Evolutionary conservation across 2,797 vertebrate species (phyloP).

Genomic region (Champsocephalus esox): DNA sequence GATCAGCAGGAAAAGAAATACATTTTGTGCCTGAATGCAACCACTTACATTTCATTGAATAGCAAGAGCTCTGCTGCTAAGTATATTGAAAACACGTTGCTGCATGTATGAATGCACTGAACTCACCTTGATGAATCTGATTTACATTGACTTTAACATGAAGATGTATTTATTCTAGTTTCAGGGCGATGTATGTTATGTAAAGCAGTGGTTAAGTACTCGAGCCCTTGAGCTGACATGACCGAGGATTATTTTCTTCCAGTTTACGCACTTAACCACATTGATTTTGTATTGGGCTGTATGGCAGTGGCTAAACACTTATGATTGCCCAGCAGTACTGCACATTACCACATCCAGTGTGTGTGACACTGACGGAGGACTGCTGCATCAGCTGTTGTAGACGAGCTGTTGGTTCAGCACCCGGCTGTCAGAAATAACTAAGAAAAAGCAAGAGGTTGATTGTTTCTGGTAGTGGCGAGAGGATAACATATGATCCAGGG

Average conservation of each 20-base stretch:
- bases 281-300: constrained; percentile 9
- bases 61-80: no score
- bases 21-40: no score
- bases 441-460: constrained; percentile 4
- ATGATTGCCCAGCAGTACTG: constrained; percentile 11
- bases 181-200: neutral
- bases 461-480: neutral
- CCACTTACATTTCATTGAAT: no score
- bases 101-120: neutral
- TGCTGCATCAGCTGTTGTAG: constrained; percentile 33
- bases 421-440: constrained; percentile 33
- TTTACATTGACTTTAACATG: neutral
- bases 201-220: neutral
- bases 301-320: neutral
- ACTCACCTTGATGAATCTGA: constrained; percentile 7
- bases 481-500: neutral
- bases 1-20: no score
- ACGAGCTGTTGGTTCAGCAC: constrained; percentile 44
- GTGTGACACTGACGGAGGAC: constrained; percentile 24
- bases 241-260: neutral
- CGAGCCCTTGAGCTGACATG: neutral
- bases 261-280: neutral
- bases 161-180: neutral
- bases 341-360: constrained; percentile 14
- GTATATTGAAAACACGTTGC: neutral